Evolutionary conservation across 2,888 invertebrate genomes (phyloP), one percentile per base, ranked within the genome.

Genomic region (Pseudoips prasinana): DNA sequence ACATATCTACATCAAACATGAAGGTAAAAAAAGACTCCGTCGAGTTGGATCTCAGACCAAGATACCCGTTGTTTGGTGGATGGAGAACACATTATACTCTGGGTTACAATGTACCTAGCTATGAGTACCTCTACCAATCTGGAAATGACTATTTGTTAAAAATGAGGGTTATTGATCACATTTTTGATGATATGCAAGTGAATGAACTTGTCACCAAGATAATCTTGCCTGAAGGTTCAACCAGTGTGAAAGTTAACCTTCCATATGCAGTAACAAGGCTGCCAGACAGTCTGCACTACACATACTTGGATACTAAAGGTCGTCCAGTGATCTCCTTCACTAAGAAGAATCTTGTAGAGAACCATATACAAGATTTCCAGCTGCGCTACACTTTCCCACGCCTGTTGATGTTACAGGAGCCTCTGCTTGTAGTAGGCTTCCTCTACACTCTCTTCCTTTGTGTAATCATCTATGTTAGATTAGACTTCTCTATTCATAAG

Each of bases 61-160:
- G 99, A 60, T 99, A 98, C 79, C 99, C 99, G 1, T 89, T 99
- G 2, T 99, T 99, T 78, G 99, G 99, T 33, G 99, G 99, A 7
- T 99, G 99, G 99, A 96, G 96, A 77, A 98, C 98, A 5, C 96
- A 97, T 58, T 99, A 99, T 80, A 95, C 94, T 23, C 90, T 99
- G 26, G 99, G 99, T 1, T 98, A 98, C 89, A 98, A 98, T 86
- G 95, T 99, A 0, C 99, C 99, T 1, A 97, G 98, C 55, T 98
- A 98, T 72, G 98, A 98, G 71, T 98, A 98, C 80, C 89, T 99
- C 14, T 98, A 92, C 74, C 94, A 94, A 54, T 90, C 91, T 43
- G 94, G 94, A 43, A 92, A 92, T 70, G 91, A 94, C 14, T 98
- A 94, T 77, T 90, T 95, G 23, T 83, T 99, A 33, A 96, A 95